Conservation (phyloP, 2,888 invertebrate species). For the Iselma pallidipennis region DNA sequence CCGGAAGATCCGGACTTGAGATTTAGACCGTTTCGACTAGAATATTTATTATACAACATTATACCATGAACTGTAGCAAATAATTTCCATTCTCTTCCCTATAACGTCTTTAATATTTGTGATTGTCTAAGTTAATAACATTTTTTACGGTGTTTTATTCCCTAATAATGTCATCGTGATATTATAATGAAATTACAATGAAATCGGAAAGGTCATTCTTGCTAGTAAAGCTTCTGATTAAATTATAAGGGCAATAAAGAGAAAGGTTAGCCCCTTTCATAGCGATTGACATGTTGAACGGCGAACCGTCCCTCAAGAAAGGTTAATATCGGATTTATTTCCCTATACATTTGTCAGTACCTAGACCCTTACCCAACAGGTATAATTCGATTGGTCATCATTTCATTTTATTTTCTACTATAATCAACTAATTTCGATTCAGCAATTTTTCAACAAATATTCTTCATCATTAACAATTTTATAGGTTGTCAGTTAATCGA, state of each 20-base stretch:
- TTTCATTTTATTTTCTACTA: background rate
- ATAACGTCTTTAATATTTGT: background rate
- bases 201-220: slow-evolving; percentile 50
- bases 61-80: background rate
- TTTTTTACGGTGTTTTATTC: slow-evolving; percentile 7
- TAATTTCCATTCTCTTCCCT: background rate
- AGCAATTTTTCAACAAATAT: no score
- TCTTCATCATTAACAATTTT: no score
- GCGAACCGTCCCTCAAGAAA: slow-evolving; percentile 32
- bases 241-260: slow-evolving; percentile 54
- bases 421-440: no score
- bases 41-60: background rate
- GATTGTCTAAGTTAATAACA: slow-evolving; percentile 1
- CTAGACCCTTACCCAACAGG: no score
- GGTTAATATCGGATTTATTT: slow-evolving; percentile 36
- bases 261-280: slow-evolving; percentile 49
- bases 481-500: background rate
- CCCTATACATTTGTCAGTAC: no score
- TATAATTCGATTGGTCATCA: background rate
- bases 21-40: background rate
- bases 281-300: slow-evolving; percentile 44
- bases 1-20: slow-evolving; percentile 21
- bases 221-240: slow-evolving; percentile 50
- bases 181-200: slow-evolving; percentile 49
- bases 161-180: slow-evolving; percentile 50